These are phyloP conservation scores for Varecia variegata DNA, from an alignment of 2,797 vertebrate genomes.

Conservation along the genomic window DNA sequence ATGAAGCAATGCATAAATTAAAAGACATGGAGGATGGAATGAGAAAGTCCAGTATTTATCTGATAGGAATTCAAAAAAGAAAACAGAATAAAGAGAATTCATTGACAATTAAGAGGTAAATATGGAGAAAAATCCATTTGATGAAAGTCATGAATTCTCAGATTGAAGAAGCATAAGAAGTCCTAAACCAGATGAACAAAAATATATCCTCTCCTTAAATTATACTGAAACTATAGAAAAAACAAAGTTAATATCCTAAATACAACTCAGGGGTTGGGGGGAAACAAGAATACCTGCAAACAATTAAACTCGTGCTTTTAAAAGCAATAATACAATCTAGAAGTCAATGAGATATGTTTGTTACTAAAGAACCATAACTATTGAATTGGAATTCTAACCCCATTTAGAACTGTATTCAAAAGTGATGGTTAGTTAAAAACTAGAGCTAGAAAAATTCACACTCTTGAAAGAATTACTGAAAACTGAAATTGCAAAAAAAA, in stretches of 20 bases:
- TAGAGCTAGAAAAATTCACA: not conserved
- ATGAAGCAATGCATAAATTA: not conserved
- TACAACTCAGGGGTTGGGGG: rapidly evolving
- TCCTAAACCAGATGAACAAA: not conserved
- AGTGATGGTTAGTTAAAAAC: not conserved
- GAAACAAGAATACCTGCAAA: no score
- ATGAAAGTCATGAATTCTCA: not conserved
- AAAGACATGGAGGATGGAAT: not conserved
- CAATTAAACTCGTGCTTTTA: not conserved
- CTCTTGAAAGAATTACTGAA: not conserved
- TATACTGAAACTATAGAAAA: not conserved
- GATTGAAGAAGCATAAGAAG: not conserved
- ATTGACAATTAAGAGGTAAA: not conserved
- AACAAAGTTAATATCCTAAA: not conserved
- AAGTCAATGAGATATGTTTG: not conserved
- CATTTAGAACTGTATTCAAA: not conserved
- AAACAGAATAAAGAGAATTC: not conserved
- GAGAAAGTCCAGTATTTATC: not conserved
- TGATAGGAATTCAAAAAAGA: not conserved
- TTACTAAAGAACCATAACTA: not conserved
- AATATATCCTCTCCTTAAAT: not conserved
- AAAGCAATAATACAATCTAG: not conserved
- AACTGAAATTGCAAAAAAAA: not conserved
- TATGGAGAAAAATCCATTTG: not conserved
- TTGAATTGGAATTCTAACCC: not conserved